Evolutionary conservation across 2,888 invertebrate species (phyloP), one percentile per base, ranked within the genome.

Genomic region (Pediacus dermestoides): DNA sequence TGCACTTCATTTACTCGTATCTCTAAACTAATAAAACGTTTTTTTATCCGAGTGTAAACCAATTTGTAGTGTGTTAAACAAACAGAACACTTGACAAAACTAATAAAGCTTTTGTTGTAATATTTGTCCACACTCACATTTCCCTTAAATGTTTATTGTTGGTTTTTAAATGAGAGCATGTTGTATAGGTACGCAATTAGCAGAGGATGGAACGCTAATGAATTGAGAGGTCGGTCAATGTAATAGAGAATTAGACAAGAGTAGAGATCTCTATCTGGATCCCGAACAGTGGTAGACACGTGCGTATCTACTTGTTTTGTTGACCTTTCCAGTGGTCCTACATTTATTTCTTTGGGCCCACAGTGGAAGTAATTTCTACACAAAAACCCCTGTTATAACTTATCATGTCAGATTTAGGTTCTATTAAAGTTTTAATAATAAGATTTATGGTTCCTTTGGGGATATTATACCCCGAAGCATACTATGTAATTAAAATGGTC

Each of bases 211-310:
- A 11, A 28, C 14, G 28, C 12, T 28, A 28, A 28, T 28, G 11
- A 28, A 28, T 28, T 28, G 28, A 28, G 12, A 28, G 28, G 12
- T 28, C 3, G 3, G 4, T 13, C 12, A 13, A 11, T 28, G 7
- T 28, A 14, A 28, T 13, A 28, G 28, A 13, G n/a, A 6, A 18
- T 18, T 28, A 9, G 28, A 25, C 9, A 28, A 28, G 21, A 18
- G 21, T 18, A 18, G 10, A 28, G 28, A 28, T 28, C 28, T 13
- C 13, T 28, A 28, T 28, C 28, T 28, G 10, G 23, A 28, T 14
- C 12, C 4, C 3, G n/a, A 28, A 28, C 28, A 28, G 28, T 28
- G 28, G 28, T 28, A 28, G 28, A 28, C 28, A 28, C 28, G 28
- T 28, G 28, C 28, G 28, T 9, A 8, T 28, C 28, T 7, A 14